Base-by-base conservation (phyloP, 2,113 vertebrate species). In the Sinosuthora webbiana region DNA sequence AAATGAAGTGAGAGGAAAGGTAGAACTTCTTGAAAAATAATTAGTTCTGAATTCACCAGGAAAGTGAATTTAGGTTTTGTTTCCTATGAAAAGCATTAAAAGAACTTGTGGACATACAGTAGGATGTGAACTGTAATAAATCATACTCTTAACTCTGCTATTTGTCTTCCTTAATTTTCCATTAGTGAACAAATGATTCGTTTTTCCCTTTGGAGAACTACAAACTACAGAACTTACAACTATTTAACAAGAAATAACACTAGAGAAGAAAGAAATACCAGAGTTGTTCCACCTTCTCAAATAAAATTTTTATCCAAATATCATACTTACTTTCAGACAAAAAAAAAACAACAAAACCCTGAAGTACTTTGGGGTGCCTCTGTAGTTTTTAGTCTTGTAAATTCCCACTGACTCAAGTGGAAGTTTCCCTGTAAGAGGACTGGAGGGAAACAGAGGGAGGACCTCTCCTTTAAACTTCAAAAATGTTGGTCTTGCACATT, bases 111-210 rank as follows among this genome's bases (percentile, higher is more conserved):
- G 77, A 92, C 90, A 89, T 87, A 89, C 28, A 47, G 87, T 89
- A 91, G 67, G 90, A 95, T 94, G 60, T 84, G 65, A 81, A 62
- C 39, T 42, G 49, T 59, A 94, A 96, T 96, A 96, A 96, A 93
- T 94, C 76, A 90, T 6, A 6, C 42, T 89, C 82, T 95, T 93
- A 90, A 85, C 94, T 93, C 63, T 49, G 71, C 67, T 90, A 83
- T 86, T 95, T 93, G 71, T 96, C 95, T 90, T 95, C 89, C 89
- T 97, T 91, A 95, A 91, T 87, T 83, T 97, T 97, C 94, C 87
- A 87, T 91, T 95, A 83, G 80, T 91, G 89, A 95, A 96, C 60
- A 96, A 96, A 94, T 93, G 11, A 81, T 92, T 94, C 13, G 13
- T 84, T 96, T 96, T 97, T 87, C 63, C 81, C 71, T 92, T 95